Conservation (phyloP, 1,140 invertebrate species). For the Palaemon carinicauda region DNA sequence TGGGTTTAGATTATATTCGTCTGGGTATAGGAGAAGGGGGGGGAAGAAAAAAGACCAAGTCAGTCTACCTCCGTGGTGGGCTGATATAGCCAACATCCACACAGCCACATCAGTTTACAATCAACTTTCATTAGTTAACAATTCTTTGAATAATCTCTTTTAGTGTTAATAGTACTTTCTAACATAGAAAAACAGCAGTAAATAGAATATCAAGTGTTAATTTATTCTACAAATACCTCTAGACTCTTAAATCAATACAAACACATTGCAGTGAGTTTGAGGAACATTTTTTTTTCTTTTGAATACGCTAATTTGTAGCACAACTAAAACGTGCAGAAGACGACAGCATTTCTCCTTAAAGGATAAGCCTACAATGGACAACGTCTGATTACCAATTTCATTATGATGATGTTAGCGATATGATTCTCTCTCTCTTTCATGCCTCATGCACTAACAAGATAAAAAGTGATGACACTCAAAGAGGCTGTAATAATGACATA, state of each 20-base stretch:
- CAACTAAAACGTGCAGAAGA: conserved; percentile 10
- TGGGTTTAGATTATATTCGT: conserved; percentile 98
- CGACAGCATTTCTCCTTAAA: neutral
- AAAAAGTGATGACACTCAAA: conserved; percentile 14
- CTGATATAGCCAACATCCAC: conserved; percentile 42
- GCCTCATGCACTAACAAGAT: conserved; percentile 37
- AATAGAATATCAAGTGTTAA: conserved; percentile 23
- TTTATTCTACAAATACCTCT: conserved; percentile 32
- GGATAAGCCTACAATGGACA: conserved; percentile 11
- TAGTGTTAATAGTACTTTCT: conserved; percentile 30
- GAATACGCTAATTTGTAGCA: conserved; percentile 5
- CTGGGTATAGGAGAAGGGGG: conserved; percentile 72
- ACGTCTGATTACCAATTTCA: no score
- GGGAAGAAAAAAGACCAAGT: conserved; percentile 48
- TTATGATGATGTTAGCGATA: no score
- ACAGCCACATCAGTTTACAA: conserved; percentile 50
- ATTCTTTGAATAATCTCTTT: conserved; percentile 20
- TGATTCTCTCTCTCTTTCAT: conserved; percentile 18
- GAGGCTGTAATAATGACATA: neutral
- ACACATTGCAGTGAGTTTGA: conserved; percentile 2
- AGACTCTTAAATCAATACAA: neutral
- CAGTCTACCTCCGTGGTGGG: conserved; percentile 46
- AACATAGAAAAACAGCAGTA: conserved; percentile 35
- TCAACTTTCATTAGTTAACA: neutral
- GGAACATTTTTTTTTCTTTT: no score